A percentile compares a stretch with the other conserved stretches of the same genome.
phyloP scores from a whole-genome alignment of 2,113 vertebrate genomes.

The Ovibos moschatus region DNA sequence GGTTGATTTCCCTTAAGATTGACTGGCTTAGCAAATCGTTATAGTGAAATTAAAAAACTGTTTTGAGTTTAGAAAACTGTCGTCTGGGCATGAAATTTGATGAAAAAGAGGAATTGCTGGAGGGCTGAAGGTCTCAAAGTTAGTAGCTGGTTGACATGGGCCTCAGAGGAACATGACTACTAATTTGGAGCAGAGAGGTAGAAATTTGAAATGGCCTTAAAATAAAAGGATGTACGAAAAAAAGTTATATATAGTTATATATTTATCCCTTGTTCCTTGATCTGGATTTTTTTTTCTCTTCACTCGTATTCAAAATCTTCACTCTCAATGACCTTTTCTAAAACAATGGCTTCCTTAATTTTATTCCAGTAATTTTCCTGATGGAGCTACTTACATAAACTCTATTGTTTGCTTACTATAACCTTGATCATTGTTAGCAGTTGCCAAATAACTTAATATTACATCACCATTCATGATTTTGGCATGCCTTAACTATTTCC shows the following conservation, averaged over 20 bases:
- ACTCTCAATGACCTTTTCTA: background rate
- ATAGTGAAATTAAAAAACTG: background rate
- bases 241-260: background rate
- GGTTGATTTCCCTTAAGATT: background rate
- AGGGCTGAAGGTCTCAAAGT: background rate
- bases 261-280: background rate
- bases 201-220: background rate
- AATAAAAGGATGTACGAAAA: background rate
- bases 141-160: background rate
- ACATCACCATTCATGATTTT: background rate
- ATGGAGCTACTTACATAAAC: background rate
- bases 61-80: background rate
- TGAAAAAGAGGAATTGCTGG: background rate
- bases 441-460: background rate
- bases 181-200: background rate
- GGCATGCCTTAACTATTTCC: background rate
- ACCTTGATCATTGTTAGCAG: background rate
- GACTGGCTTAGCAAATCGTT: background rate
- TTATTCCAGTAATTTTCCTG: background rate
- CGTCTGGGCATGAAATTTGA: background rate
- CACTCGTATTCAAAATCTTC: background rate
- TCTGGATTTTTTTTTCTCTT: background rate
- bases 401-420: background rate
- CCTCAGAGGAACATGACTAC: background rate
- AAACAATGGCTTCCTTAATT: background rate